Conservation (phyloP, 2,113 vertebrate species). For the Tychaedon coryphoeus region DNA sequence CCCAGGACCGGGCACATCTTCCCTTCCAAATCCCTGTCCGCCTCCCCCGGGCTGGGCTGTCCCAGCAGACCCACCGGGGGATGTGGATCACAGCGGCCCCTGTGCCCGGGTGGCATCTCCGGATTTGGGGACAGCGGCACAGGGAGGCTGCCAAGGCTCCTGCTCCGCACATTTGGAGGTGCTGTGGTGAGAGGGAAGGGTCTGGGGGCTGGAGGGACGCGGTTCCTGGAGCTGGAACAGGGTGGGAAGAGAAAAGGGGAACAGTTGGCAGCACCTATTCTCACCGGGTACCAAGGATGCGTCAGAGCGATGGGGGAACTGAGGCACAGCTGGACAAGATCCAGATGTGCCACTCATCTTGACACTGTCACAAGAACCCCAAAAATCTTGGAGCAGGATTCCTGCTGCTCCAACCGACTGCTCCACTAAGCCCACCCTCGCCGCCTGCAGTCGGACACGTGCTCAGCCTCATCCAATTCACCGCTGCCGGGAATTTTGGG, state of each 20-base stretch:
- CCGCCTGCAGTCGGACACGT: not conserved
- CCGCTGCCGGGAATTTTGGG: not conserved
- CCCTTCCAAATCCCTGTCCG: accelerated
- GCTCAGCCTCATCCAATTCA: not conserved
- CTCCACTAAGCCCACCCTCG: accelerated
- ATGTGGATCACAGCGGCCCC: not conserved
- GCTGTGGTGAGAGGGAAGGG: not conserved
- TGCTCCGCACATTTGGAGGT: accelerated
- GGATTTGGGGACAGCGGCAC: accelerated
- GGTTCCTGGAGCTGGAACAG: accelerated
- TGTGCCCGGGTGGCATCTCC: not conserved
- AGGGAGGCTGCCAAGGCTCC: not conserved
- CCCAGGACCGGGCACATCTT: not conserved
- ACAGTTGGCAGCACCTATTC: not conserved
- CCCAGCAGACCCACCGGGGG: no score
- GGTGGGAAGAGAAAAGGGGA: not conserved
- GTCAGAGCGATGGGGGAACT: not conserved
- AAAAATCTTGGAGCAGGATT: accelerated
- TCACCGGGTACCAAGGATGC: not conserved
- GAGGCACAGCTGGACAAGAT: not conserved
- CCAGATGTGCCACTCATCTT: not conserved
- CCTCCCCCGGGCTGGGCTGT: not conserved
- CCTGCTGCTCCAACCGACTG: not conserved
- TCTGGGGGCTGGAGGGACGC: not conserved
- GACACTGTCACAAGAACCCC: not conserved